A percentile compares a stretch with the other conserved stretches of the same genome.
Evolutionary conservation across 2,888 invertebrate genomes (phyloP).

Genomic region (Macaria liturata): DNA sequence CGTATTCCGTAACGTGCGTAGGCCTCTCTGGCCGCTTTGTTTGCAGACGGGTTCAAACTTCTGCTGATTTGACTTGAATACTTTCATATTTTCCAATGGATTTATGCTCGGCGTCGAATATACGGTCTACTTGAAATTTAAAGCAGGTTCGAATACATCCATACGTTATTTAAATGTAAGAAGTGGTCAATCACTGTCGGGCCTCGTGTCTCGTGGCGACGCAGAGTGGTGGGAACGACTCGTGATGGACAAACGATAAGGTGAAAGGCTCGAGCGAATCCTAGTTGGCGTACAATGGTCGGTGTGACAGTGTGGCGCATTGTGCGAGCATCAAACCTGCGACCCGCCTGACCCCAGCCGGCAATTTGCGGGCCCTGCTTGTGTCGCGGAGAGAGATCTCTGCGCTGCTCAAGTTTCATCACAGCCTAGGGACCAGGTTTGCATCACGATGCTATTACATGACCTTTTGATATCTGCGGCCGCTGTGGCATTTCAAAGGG

Average conservation of each 20-base stretch:
- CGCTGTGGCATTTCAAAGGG: conserved; percentile 40
- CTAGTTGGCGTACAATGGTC: conserved; percentile 6
- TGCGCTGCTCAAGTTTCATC: conserved; percentile 29
- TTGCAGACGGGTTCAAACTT: conserved; percentile 24
- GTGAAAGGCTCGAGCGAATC: neutral
- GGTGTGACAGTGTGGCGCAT: conserved; percentile 13
- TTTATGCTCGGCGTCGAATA: neutral
- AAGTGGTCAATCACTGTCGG: conserved; percentile 6
- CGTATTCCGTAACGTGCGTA: conserved; percentile 14
- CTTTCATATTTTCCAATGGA: conserved; percentile 19
- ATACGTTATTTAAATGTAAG: neutral
- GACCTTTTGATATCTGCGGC: conserved; percentile 48
- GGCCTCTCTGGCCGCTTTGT: conserved; percentile 22
- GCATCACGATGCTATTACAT: conserved; percentile 44
- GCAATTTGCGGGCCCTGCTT: conserved; percentile 31
- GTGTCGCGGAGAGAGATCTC: conserved; percentile 38
- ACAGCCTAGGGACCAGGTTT: conserved; percentile 38
- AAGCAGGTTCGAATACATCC: too few relatives aligned
- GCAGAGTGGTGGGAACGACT: too few relatives aligned
- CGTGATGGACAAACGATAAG: too few relatives aligned
- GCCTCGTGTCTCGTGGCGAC: too few relatives aligned
- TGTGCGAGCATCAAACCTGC: conserved; percentile 21
- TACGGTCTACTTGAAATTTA: too few relatives aligned
- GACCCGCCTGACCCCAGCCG: conserved; percentile 15
- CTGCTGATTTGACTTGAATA: conserved; percentile 28